Base-by-base conservation (phyloP, 2,113 vertebrate species). In the Lates calcarifer region DNA sequence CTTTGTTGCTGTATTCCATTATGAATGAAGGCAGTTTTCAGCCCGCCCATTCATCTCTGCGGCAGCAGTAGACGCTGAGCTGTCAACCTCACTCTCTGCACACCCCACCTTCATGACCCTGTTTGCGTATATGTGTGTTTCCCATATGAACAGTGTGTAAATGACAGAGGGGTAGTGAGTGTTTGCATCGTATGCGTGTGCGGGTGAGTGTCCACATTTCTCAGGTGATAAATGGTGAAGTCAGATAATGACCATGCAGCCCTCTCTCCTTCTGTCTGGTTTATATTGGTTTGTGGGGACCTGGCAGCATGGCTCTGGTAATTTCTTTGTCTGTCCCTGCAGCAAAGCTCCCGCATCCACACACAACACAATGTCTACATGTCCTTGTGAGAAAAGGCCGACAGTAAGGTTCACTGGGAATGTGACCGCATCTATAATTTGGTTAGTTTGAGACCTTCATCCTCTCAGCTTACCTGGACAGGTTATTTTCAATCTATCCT, bases 21-120 rank as follows among this genome's bases (percentile, higher is more conserved):
- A 90, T 94, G 91, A 93, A 92, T 94, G 82, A 86, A 89, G 86
- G 85, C 87, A 75, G 53, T 79, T 85, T 87, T 70, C 72, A 85
- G 80, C 86, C 79, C 73, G 28, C 69, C 78, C 91, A 89, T 93
- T 93, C 84, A 91, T 93, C 90, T 90, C 37, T 68, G 68, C 84
- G 90, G 77, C 81, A 85, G 81, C 62, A 72, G 77, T 35, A 74
- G 81, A 85, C 41, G 12, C 74, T n/a, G 31, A 63, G 74, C 87
- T 86, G 86, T 87, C 87, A 75, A 45, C 55, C 55, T 80, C 55
- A n/a, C 73, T 87, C 39, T 72, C 65, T 65, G 77, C 61, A 18
- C 75, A 60, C 17, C 10, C 77, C 5, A 61, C 74, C 57, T 64
- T 53, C 75, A 31, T 80, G 83, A 83, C 81, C 84, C 71, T 39